Evolutionary conservation across 2,888 invertebrate species (phyloP).

Genomic region (Koerneria pararmatus): DNA sequence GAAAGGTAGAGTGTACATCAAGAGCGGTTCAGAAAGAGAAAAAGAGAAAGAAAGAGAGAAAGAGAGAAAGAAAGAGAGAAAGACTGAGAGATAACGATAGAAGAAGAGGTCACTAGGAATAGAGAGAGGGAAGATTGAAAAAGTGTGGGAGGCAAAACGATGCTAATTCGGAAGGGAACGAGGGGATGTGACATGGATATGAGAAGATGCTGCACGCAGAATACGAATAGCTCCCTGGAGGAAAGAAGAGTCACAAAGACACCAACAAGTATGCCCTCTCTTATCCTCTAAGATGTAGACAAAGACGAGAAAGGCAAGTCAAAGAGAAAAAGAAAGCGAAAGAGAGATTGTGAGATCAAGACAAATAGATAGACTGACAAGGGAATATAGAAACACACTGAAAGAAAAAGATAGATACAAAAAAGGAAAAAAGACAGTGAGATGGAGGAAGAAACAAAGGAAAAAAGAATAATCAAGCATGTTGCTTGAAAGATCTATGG

Average conservation of each 20-base stretch:
- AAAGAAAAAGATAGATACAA: background rate
- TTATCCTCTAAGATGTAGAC: no score
- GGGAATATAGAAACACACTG: background rate
- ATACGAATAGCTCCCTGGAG: background rate
- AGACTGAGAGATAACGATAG: background rate
- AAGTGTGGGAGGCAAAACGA: no score
- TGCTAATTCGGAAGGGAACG: background rate
- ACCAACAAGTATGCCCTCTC: background rate
- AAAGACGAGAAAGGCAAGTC: background rate
- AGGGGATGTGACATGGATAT: background rate
- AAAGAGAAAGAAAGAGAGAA: conserved; percentile 9
- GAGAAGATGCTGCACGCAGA: background rate
- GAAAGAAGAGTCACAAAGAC: background rate
- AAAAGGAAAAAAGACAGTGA: background rate
- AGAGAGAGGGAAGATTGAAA: background rate
- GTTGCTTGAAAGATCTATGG: no score
- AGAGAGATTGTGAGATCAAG: background rate
- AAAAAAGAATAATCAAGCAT: background rate
- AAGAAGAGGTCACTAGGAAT: background rate
- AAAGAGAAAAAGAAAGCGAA: conserved; percentile 3
- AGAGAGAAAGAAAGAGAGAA: background rate
- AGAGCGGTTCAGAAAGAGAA: background rate
- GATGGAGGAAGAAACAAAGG: background rate
- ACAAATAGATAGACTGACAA: background rate
- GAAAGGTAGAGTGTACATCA: background rate